These are phyloP conservation scores for Palaemon carinicauda DNA, from an alignment of 1,140 invertebrate genomes.

Conservation along the genomic window DNA sequence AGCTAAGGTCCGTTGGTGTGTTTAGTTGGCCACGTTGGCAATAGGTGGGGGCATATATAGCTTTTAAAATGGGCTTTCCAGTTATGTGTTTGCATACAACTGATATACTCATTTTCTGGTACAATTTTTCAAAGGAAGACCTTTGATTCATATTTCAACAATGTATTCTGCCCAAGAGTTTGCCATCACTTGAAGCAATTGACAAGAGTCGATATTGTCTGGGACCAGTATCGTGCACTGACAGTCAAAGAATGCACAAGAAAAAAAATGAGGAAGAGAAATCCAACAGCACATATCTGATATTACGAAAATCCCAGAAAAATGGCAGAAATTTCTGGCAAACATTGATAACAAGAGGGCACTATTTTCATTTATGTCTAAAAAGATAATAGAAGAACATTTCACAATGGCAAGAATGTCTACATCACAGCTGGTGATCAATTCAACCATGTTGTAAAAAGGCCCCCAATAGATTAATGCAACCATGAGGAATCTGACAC, in stretches of 20 bases:
- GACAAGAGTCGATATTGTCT: too few relatives aligned
- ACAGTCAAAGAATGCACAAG: background rate
- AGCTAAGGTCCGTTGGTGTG: too few relatives aligned
- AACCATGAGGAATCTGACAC: conserved; percentile 38
- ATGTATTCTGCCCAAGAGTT: too few relatives aligned
- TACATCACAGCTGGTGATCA: background rate
- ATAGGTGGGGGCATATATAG: background rate
- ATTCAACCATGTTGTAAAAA: background rate
- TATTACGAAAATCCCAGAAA: background rate
- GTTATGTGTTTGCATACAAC: too few relatives aligned
- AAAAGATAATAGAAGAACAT: background rate
- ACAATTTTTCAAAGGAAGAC: too few relatives aligned
- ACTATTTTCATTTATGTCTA: background rate
- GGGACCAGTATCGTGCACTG: background rate
- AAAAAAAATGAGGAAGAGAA: background rate
- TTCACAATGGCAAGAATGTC: background rate
- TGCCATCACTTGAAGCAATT: too few relatives aligned
- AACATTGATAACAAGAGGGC: background rate
- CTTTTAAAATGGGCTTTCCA: background rate
- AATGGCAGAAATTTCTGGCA: conserved; percentile 1
- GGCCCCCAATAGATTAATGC: conserved; percentile 2
- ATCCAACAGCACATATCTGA: background rate
- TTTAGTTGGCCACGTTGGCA: background rate
- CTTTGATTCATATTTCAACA: too few relatives aligned
- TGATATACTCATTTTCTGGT: too few relatives aligned